Percentiles rank a stretch among this genome's conserved stretches.
phyloP scores from a whole-genome alignment of 2,888 invertebrate genomes.

The Keiferia lycopersicella region DNA sequence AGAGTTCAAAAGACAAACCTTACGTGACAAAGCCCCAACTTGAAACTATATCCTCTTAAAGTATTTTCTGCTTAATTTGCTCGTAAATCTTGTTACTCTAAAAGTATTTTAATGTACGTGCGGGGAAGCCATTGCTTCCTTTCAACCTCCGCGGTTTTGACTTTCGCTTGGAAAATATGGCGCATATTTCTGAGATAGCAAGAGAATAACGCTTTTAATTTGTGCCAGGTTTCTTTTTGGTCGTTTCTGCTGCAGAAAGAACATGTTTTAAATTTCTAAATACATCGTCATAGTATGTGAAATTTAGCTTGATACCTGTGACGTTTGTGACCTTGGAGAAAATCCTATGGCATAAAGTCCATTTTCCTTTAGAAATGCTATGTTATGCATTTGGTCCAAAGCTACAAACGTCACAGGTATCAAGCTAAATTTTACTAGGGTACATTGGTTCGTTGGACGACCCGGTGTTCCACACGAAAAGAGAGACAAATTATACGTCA shows the following conservation, averaged over 20 bases:
- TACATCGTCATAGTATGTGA: no score
- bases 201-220: neutral
- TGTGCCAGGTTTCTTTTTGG: neutral
- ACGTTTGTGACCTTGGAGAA: no score
- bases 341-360: no score
- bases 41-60: neutral
- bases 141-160: constrained; percentile 3
- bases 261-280: no score
- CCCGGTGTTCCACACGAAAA: no score
- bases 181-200: neutral
- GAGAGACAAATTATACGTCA: no score
- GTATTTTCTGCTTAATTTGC: constrained; percentile 9
- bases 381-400: no score
- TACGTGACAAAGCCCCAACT: constrained; percentile 2
- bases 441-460: no score
- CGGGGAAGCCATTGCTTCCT: neutral
- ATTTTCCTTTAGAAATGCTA: no score
- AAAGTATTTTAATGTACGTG: constrained; percentile 3
- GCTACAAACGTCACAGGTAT: no score
- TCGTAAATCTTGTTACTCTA: constrained; percentile 1
- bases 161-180: neutral
- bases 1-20: neutral
- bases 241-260: neutral
- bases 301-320: no score
- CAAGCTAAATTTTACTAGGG: no score